phyloP scores from a whole-genome alignment of 1,140 invertebrate species.

The Hormaphis cornu region DNA sequence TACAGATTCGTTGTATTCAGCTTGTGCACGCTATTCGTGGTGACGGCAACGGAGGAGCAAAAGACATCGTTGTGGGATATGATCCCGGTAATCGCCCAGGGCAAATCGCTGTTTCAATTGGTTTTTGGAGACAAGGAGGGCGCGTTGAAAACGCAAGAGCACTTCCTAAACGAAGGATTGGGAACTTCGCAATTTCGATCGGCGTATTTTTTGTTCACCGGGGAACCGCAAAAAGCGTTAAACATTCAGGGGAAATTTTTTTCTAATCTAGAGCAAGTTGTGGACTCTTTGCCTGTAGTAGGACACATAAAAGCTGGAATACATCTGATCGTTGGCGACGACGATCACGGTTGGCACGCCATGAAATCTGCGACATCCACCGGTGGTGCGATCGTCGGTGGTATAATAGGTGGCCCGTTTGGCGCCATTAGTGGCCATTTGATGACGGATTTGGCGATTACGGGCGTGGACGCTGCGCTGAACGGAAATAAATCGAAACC shows the following conservation, averaged over 20 bases:
- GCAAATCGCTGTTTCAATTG: slow-evolving; percentile 3
- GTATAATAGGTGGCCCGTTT: slow-evolving; percentile 3
- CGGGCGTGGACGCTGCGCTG: slow-evolving; percentile 1
- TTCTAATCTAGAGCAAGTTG: slow-evolving; percentile 15
- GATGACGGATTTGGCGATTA: slow-evolving; percentile 2
- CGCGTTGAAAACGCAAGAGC: neutral
- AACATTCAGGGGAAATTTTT: too few relatives aligned
- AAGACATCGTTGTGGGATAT: too few relatives aligned
- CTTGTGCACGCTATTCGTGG: too few relatives aligned
- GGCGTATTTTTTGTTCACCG: too few relatives aligned
- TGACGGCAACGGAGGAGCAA: too few relatives aligned
- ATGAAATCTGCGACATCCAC: slow-evolving; percentile 9
- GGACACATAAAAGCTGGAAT: slow-evolving; percentile 25
- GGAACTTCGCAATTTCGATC: too few relatives aligned
- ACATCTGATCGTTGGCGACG: slow-evolving; percentile 2
- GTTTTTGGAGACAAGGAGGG: slow-evolving; percentile 1
- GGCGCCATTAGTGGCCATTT: neutral
- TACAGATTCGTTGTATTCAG: too few relatives aligned
- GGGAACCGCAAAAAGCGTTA: too few relatives aligned
- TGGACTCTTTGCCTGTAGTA: slow-evolving; percentile 1
- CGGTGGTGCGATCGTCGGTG: slow-evolving; percentile 4
- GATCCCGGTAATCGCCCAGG: slow-evolving; percentile 6
- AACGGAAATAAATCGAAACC: too few relatives aligned
- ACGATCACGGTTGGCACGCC: neutral
- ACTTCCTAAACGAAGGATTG: neutral